Conservation (phyloP, 1,140 invertebrate species). For the Brachionus calyciflorus region DNA sequence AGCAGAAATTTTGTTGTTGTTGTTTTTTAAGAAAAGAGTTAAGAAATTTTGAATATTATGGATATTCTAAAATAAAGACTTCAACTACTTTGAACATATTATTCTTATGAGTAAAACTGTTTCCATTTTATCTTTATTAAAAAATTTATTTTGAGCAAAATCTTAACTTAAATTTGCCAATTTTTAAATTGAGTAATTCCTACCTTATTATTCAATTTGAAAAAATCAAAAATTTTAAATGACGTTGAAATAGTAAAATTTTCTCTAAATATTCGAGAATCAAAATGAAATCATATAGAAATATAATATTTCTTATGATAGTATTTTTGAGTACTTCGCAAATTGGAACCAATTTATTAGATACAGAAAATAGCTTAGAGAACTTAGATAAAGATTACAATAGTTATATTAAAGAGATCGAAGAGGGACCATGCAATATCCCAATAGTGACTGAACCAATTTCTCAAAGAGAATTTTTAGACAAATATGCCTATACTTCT, state of each 20-base stretch:
- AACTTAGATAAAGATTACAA: not conserved
- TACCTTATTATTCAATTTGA: too few relatives aligned
- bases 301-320: not conserved
- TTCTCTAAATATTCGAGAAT: too few relatives aligned
- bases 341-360: not conserved
- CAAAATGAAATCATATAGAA: not conserved
- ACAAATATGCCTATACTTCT: not conserved
- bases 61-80: too few relatives aligned
- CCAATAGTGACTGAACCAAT: not conserved
- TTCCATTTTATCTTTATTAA: too few relatives aligned
- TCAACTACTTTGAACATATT: too few relatives aligned
- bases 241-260: too few relatives aligned
- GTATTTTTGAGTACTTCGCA: not conserved
- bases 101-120: too few relatives aligned
- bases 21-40: too few relatives aligned
- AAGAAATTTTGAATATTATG: too few relatives aligned
- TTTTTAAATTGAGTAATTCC: not conserved
- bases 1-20: too few relatives aligned
- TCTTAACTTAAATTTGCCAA: conserved; percentile 26
- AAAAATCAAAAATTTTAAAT: too few relatives aligned
- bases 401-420: not conserved
- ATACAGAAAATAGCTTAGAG: not conserved
- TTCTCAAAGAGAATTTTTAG: conserved; percentile 16
- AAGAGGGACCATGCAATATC: conserved; percentile 39
- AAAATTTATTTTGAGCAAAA: too few relatives aligned